Evolutionary conservation across 1,140 invertebrate genomes (phyloP).

Genomic region (Habropoda laboriosa): DNA sequence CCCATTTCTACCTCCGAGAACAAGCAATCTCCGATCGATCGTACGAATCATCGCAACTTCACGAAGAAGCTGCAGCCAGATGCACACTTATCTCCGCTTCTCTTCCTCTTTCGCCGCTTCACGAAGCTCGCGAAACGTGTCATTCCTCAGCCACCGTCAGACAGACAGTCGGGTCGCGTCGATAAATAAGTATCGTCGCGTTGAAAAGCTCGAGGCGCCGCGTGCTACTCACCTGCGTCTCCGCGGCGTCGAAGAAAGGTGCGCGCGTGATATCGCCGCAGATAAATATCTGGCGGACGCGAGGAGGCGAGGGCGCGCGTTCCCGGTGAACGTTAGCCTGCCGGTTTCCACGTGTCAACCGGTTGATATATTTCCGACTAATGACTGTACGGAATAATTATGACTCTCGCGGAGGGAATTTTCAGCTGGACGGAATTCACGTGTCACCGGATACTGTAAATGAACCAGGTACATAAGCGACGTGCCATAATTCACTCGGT

Average conservation of each 20-base stretch:
- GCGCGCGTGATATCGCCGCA: slow-evolving; percentile 39
- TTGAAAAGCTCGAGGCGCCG: slow-evolving; percentile 34
- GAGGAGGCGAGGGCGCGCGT: not conserved
- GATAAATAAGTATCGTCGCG: slow-evolving; percentile 52
- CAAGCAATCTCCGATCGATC: no score
- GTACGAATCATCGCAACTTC: no score
- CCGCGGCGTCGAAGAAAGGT: slow-evolving; percentile 39
- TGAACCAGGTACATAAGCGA: not conserved
- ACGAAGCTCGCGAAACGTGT: no score
- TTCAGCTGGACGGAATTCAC: slow-evolving; percentile 28
- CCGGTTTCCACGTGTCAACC: slow-evolving; percentile 53
- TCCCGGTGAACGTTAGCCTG: slow-evolving; percentile 27
- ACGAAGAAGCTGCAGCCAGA: no score
- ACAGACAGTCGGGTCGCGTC: no score
- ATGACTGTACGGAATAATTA: slow-evolving; percentile 62
- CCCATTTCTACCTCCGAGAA: no score
- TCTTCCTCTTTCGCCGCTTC: no score
- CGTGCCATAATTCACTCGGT: slow-evolving; percentile 40
- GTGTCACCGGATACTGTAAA: not conserved
- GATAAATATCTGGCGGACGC: slow-evolving; percentile 40
- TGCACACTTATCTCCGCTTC: no score
- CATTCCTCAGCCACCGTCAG: no score
- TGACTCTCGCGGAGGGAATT: slow-evolving; percentile 44
- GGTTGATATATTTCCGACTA: slow-evolving; percentile 61
- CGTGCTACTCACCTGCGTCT: slow-evolving; percentile 51